Evolutionary conservation across 2,797 vertebrate species (phyloP).

Genomic region (Thunnus albacares): DNA sequence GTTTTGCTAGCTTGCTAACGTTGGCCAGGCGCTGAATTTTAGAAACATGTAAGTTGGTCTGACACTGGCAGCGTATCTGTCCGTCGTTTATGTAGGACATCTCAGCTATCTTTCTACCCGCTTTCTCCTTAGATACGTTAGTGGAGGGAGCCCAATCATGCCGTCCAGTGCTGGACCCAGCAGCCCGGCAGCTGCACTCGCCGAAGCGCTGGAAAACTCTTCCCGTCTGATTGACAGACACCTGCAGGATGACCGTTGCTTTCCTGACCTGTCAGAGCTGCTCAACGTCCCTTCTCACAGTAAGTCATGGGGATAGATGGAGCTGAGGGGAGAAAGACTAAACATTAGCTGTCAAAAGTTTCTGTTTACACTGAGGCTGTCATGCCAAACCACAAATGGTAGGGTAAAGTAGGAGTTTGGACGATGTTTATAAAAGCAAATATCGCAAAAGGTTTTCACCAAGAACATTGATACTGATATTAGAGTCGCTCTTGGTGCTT

Average conservation of each 20-base stretch:
- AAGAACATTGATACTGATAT: not conserved
- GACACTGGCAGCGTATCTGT: not conserved
- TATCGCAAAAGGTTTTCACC: no score
- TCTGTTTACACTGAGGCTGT: not conserved
- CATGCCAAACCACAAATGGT: not conserved
- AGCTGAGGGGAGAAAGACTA: not conserved
- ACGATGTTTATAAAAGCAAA: no score
- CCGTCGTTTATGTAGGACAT: not conserved
- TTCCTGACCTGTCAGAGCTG: constrained; percentile 94
- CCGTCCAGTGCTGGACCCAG: constrained; percentile 86
- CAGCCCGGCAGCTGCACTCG: constrained; percentile 84
- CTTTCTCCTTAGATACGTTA: constrained; percentile 18
- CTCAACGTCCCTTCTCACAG: constrained; percentile 92
- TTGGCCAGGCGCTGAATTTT: not conserved
- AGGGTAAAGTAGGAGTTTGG: not conserved
- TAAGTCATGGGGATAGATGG: constrained; percentile 71
- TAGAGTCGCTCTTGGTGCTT: not conserved
- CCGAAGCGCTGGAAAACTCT: constrained; percentile 91
- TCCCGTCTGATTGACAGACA: constrained; percentile 92
- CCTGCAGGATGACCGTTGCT: constrained; percentile 93
- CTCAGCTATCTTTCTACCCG: not conserved
- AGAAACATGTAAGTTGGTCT: not conserved
- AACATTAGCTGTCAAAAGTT: not conserved
- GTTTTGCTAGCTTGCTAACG: not conserved
- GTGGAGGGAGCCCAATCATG: constrained; percentile 80